phyloP scores from a whole-genome alignment of 2,113 vertebrate species.

The Platysteira castanea region DNA sequence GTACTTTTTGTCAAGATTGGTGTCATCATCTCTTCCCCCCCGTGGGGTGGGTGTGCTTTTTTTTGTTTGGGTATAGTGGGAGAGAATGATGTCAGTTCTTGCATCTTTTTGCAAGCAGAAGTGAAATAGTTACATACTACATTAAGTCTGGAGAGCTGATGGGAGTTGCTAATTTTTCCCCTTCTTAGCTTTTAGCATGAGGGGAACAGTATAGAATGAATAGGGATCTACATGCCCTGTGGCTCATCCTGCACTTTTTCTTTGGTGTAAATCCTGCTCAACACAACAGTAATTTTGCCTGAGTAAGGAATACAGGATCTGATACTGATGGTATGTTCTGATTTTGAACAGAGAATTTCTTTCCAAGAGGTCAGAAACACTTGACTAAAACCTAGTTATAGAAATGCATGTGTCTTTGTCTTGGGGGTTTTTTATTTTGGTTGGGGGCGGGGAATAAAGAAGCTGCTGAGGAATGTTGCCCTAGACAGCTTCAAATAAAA shows the following conservation, averaged over 20 bases:
- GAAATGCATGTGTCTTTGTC: constrained; percentile 24
- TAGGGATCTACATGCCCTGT: constrained; percentile 22
- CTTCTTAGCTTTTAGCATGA: constrained; percentile 56
- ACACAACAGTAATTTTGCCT: not conserved
- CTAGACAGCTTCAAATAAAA: constrained; percentile 68
- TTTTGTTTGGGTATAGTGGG: constrained; percentile 3
- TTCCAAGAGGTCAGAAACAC: constrained; percentile 64
- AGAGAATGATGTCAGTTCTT: not conserved
- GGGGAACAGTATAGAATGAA: constrained; percentile 43
- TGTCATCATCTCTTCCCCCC: not conserved
- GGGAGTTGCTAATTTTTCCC: constrained; percentile 43
- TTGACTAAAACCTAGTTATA: constrained; percentile 69
- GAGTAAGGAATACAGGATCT: not conserved
- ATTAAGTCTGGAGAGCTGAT: constrained; percentile 55
- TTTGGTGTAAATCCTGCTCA: not conserved
- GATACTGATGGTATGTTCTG: not conserved
- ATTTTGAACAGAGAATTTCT: not conserved
- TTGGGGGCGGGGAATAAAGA: not conserved
- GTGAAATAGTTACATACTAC: constrained; percentile 33
- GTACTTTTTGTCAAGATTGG: constrained; percentile 49
- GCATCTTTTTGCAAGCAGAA: constrained; percentile 39
- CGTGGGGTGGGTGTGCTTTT: not conserved
- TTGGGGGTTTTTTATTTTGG: not conserved
- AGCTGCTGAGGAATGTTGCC: constrained; percentile 44
- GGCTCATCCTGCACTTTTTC: not conserved